A percentile compares a stretch with the other conserved stretches of the same genome.
phyloP scores from a whole-genome alignment of 2,113 vertebrate species.

The Eleginops maclovinus region DNA sequence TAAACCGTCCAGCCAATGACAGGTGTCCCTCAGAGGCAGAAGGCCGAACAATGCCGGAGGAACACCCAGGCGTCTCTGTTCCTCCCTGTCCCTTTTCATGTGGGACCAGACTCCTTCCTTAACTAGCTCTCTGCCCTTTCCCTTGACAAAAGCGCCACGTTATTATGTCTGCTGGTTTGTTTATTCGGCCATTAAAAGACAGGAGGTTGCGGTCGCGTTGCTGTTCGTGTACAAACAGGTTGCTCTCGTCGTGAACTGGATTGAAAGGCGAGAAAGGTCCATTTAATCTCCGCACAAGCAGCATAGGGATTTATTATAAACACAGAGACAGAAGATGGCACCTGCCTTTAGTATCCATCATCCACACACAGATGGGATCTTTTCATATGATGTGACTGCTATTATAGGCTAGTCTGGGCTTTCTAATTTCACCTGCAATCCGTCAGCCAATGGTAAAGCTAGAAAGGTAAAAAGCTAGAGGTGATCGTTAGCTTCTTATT shows the following conservation, averaged over 20 bases:
- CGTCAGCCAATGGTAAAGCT: constrained; percentile 22
- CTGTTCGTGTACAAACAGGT: constrained; percentile 57
- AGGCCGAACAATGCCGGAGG: constrained; percentile 68
- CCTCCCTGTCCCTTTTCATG: constrained; percentile 71
- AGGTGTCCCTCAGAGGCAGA: constrained; percentile 77
- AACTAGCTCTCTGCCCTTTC: constrained; percentile 76
- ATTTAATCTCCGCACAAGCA: constrained; percentile 43
- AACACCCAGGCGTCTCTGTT: constrained; percentile 72
- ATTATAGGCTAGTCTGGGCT: background rate
- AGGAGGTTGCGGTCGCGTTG: constrained; percentile 47
- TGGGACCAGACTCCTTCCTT: constrained; percentile 61
- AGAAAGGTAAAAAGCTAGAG: constrained; percentile 7
- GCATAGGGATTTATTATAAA: constrained; percentile 31
- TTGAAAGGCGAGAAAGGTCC: constrained; percentile 30
- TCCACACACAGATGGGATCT: constrained; percentile 1
- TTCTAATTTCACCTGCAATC: background rate
- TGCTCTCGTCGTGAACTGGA: constrained; percentile 4
- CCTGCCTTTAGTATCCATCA: constrained; percentile 34
- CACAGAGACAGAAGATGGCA: constrained; percentile 18
- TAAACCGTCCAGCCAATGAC: constrained; percentile 75
- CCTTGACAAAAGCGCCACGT: constrained; percentile 59
- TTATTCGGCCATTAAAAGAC: constrained; percentile 72
- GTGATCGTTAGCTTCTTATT: constrained; percentile 50
- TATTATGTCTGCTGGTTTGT: constrained; percentile 74
- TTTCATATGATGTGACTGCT: constrained; percentile 41